phyloP scores from a whole-genome alignment of 2,797 vertebrate genomes.

The Phrynocephalus vlangalii region DNA sequence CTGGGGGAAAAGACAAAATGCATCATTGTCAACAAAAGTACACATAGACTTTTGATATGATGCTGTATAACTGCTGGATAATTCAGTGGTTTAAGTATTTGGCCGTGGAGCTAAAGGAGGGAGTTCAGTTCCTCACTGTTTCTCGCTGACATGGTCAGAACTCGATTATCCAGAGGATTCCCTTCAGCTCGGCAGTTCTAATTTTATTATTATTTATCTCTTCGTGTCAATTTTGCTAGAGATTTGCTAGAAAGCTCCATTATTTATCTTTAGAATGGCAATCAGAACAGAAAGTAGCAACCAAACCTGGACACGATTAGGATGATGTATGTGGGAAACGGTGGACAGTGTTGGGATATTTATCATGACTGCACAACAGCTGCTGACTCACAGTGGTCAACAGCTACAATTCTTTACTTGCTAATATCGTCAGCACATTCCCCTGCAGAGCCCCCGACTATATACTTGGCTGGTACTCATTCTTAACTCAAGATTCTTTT shows the following conservation, averaged over 20 bases:
- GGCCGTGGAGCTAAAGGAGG: too few relatives aligned
- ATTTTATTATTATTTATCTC: conserved; percentile 26
- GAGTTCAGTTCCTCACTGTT: too few relatives aligned
- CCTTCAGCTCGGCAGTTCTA: too few relatives aligned
- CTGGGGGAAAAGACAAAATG: conserved; percentile 37
- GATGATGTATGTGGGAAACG: conserved; percentile 59
- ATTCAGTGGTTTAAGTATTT: too few relatives aligned
- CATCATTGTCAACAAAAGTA: conserved; percentile 28
- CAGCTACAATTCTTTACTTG: conserved; percentile 13
- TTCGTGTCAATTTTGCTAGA: conserved; percentile 53
- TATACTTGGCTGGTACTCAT: neutral
- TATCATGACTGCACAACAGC: conserved; percentile 58
- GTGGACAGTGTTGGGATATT: conserved; percentile 53
- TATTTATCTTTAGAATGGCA: conserved; percentile 63
- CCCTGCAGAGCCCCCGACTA: neutral
- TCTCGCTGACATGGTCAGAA: too few relatives aligned
- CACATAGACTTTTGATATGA: conserved; percentile 37
- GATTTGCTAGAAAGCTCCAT: conserved; percentile 44
- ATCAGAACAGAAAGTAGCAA: conserved; percentile 11
- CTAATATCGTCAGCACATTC: neutral
- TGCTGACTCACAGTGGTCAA: conserved; percentile 58
- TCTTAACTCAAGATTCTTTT: neutral
- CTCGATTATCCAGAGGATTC: too few relatives aligned
- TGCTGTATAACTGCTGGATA: conserved; percentile 6
- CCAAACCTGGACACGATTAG: conserved; percentile 59